Evolutionary conservation across 92 coral and sea anemone genomes (phyloP), one percentile per base, ranked within the genome.

Genomic region (Parazoanthus darwini): DNA sequence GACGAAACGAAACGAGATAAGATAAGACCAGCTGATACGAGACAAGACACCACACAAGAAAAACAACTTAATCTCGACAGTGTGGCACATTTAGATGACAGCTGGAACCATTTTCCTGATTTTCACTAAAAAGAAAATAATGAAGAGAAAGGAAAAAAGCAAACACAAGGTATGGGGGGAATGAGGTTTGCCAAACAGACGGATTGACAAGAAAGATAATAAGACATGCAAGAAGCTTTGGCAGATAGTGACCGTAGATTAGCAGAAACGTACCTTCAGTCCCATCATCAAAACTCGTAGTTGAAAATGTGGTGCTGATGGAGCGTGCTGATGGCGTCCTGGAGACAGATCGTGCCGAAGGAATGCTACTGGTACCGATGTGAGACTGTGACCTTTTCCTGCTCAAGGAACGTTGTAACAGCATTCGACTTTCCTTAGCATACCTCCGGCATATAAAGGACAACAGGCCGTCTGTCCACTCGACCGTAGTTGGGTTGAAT

Each of bases 391-490:
- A 65, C 78, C 81, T 88, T 79, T 92, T 95, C 39, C 86, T 85
- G 50, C 89, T 90, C 0, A 81, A 18, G 3, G 86, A 84, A 7
- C 81, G 89, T 68, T 84, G 87, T 36, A 71, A 50, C 22, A 46
- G 43, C 22, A 89, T 88, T 74, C 93, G 87, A 76, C 96, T 93
- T 43, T 91, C 94, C 89, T 92, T 92, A 26, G 99, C 96, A 46
- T 85, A 95, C 86, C 85, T 92, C 79, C 99, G 96, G 92, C 92
- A 96, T 35, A 91, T 38, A 79, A 86, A 88, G 0, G 99, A 96
- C 74, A 96, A 83, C 77, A 96, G 72, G 4, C 99, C 99, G 54
- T 97, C 99, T 7, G 91, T 93, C 99, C 99, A 97, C 85, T 97
- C 99, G 91, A 95, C 93, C 22, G 99, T 97, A 68, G 93, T 97